phyloP scores from a whole-genome alignment of 2,113 vertebrate genomes.

The Pavo muticus region DNA sequence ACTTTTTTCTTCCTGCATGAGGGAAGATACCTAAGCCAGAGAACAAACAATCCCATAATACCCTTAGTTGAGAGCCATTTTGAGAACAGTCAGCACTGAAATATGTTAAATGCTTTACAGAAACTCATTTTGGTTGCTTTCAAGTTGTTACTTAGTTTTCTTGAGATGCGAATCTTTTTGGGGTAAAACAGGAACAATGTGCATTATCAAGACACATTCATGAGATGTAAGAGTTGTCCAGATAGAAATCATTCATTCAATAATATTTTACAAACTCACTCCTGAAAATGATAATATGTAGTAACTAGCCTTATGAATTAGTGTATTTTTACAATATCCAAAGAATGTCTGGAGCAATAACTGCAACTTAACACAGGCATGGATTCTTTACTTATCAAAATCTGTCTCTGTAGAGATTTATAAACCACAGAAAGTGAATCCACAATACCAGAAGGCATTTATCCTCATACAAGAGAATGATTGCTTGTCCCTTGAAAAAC shows the following conservation, averaged over 20 bases:
- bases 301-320: neutral
- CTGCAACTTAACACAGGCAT: constrained; percentile 24
- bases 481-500: constrained; percentile 39
- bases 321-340: constrained; percentile 9
- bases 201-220: neutral
- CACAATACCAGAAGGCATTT: constrained; percentile 11
- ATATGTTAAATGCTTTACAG: neutral
- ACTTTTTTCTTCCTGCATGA: neutral
- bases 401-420: constrained; percentile 26
- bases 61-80: neutral
- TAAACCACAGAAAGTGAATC: neutral
- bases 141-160: neutral
- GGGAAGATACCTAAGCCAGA: neutral
- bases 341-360: neutral
- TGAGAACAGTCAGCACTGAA: neutral
- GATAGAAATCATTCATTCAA: neutral
- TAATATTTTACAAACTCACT: neutral
- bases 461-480: constrained; percentile 16
- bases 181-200: neutral
- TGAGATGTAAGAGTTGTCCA: neutral
- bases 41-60: neutral
- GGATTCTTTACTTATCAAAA: constrained; percentile 43
- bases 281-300: neutral
- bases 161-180: neutral
- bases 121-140: neutral